phyloP scores from a whole-genome alignment of 35 echinoderm and acorn worm species.

The Apostichopus japonicus region DNA sequence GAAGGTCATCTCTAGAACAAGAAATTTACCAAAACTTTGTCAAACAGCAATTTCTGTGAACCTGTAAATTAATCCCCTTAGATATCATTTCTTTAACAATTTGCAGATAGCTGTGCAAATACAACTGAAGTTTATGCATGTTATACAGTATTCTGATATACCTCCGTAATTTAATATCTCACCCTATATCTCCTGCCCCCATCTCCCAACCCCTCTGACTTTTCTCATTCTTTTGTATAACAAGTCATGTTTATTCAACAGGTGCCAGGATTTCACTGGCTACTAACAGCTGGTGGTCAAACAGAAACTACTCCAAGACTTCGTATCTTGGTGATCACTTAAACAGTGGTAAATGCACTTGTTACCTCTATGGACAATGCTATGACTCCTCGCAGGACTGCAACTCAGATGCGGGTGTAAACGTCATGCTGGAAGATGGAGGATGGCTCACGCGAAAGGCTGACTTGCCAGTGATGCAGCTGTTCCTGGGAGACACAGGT shows the following conservation, averaged over 20 bases:
- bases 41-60: too few relatives aligned
- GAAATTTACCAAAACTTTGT: too few relatives aligned
- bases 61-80: too few relatives aligned
- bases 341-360: not conserved
- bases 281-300: conserved; percentile 22
- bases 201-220: too few relatives aligned
- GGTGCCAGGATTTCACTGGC: not conserved
- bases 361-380: conserved; percentile 36
- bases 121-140: too few relatives aligned
- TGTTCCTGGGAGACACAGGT: conserved; percentile 16
- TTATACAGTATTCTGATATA: too few relatives aligned
- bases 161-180: too few relatives aligned
- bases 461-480: conserved; percentile 56
- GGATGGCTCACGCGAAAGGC: conserved; percentile 55
- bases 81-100: too few relatives aligned
- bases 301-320: conserved; percentile 10
- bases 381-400: conserved; percentile 26
- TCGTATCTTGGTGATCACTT: not conserved
- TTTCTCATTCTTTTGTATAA: not conserved
- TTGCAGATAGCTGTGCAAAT: too few relatives aligned
- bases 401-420: conserved; percentile 33
- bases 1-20: too few relatives aligned
- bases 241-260: not conserved
- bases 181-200: too few relatives aligned
- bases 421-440: conserved; percentile 47